These are phyloP conservation scores for Thermophis baileyi DNA, from an alignment of 2,113 vertebrate species.

Conservation along the genomic window DNA sequence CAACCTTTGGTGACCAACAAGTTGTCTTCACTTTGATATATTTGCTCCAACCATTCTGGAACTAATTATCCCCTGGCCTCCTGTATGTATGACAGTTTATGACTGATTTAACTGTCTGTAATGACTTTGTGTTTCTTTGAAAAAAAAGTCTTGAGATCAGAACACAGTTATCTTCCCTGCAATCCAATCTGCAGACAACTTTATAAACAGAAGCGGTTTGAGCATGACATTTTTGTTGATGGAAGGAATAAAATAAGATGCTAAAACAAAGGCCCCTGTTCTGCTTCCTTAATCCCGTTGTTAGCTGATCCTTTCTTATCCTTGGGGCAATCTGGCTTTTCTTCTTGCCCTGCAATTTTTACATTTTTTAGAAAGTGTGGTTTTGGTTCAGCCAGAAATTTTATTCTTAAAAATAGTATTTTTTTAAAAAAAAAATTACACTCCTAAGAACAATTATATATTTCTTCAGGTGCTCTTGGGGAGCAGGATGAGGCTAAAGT, in stretches of 20 bases:
- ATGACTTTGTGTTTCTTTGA: neutral
- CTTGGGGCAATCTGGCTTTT: neutral
- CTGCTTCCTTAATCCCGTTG: neutral
- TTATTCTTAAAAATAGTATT: neutral
- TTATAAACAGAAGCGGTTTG: neutral
- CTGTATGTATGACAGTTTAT: neutral
- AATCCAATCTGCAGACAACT: neutral
- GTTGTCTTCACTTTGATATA: neutral
- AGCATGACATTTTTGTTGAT: neutral
- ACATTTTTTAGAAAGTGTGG: conserved; percentile 1
- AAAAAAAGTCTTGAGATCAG: neutral
- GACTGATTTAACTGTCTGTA: neutral
- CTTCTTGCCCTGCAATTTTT: conserved; percentile 2
- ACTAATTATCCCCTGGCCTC: conserved; percentile 1
- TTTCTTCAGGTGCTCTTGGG: neutral
- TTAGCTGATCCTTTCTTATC: neutral
- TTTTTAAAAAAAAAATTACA: neutral
- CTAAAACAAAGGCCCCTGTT: neutral
- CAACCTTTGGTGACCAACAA: neutral
- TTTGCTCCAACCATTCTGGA: neutral
- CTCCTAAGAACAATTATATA: neutral
- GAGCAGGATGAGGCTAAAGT: neutral
- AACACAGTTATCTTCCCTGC: neutral
- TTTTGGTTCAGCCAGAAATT: neutral
- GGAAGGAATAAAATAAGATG: neutral